A percentile compares a stretch with the other conserved stretches of the same genome.
Evolutionary conservation across 1,140 invertebrate species (phyloP).

Genomic region (Drosophila paulistorum): DNA sequence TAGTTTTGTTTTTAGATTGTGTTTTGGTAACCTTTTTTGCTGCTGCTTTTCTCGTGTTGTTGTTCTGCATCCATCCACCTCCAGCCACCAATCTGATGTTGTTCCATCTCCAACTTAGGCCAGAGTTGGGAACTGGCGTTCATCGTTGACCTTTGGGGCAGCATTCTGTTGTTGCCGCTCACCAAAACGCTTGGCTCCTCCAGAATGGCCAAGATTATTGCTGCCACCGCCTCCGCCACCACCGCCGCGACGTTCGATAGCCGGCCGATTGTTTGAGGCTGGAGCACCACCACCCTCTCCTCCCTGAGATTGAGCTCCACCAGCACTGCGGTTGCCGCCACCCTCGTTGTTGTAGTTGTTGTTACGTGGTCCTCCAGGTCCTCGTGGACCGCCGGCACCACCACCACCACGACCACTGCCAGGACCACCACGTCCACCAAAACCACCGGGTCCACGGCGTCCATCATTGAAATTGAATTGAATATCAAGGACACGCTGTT

Average conservation of each 20-base stretch:
- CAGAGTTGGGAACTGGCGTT: conserved; percentile 96
- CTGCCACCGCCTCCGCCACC: conserved; percentile 56
- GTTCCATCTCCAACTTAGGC: conserved; percentile 82
- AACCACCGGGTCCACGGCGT: conserved; percentile 87
- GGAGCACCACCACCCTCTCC: conserved; percentile 45
- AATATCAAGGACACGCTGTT: conserved; percentile 93
- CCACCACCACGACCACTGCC: conserved; percentile 87
- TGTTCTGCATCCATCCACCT: neutral
- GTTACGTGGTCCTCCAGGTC: conserved; percentile 55
- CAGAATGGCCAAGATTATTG: conserved; percentile 42
- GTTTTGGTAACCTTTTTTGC: conserved; percentile 46
- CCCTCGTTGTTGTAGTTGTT: conserved; percentile 37
- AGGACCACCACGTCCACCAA: conserved; percentile 86
- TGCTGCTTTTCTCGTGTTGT: neutral
- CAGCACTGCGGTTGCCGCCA: conserved; percentile 28
- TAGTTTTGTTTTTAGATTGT: conserved; percentile 32
- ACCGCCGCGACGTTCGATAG: conserved; percentile 67
- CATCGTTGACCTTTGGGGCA: conserved; percentile 97
- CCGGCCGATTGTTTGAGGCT: conserved; percentile 59
- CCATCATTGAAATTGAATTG: conserved; percentile 95
- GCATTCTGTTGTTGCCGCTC: conserved; percentile 70
- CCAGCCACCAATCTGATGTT: conserved; percentile 32
- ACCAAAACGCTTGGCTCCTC: conserved; percentile 63
- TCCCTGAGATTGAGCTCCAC: conserved; percentile 74
- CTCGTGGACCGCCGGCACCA: conserved; percentile 84